Evolutionary conservation across 2,113 vertebrate genomes (phyloP).

Genomic region (Entosphenus tridentatus): DNA sequence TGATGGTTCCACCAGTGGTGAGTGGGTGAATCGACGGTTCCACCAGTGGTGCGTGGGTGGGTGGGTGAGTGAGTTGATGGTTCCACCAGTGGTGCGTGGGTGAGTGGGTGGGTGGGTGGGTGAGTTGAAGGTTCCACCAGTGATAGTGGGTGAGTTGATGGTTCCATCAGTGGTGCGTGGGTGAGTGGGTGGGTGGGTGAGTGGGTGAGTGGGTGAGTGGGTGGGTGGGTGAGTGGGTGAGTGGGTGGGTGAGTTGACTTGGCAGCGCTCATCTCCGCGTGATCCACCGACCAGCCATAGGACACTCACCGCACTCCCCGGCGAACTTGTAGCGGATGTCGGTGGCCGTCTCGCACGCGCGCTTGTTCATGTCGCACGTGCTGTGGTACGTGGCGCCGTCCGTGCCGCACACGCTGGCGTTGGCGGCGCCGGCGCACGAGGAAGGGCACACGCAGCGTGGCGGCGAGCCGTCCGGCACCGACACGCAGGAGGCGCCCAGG

Average conservation of each 20-base stretch:
- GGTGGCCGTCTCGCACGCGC: constrained; percentile 51
- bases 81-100: too few relatives aligned
- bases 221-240: background rate
- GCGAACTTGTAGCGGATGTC: constrained; percentile 54
- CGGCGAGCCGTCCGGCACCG: constrained; percentile 37
- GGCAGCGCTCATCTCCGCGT: background rate
- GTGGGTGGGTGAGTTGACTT: background rate
- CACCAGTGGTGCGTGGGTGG: too few relatives aligned
- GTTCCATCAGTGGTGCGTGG: too few relatives aligned
- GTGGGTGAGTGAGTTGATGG: too few relatives aligned
- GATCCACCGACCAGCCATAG: too few relatives aligned
- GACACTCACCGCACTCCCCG: constrained; percentile 48
- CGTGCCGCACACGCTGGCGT: constrained; percentile 48
- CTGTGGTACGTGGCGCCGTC: constrained; percentile 57
- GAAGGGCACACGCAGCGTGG: constrained; percentile 60
- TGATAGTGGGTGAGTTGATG: too few relatives aligned
- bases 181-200: too few relatives aligned
- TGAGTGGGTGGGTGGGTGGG: too few relatives aligned
- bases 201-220: background rate
- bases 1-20: background rate
- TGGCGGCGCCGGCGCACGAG: constrained; percentile 32
- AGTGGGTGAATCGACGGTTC: too few relatives aligned
- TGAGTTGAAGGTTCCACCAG: too few relatives aligned
- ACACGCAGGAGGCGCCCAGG: constrained; percentile 70
- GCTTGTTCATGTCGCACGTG: constrained; percentile 48